phyloP scores from a whole-genome alignment of 1,140 invertebrate genomes.

The Aleiodes sp. region DNA sequence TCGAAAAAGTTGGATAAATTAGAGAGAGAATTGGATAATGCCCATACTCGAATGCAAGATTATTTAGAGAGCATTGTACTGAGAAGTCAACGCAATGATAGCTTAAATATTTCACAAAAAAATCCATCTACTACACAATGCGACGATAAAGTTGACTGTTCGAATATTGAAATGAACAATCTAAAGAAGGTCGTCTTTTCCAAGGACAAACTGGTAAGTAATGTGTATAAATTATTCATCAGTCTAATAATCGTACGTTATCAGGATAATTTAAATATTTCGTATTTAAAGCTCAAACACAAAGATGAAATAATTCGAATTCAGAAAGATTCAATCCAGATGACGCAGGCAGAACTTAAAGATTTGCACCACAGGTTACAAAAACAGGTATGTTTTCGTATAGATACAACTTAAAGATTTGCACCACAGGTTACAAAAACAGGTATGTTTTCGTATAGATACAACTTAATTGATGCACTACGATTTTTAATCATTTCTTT shows the following conservation, averaged over 20 bases:
- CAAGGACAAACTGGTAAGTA: slow-evolving; percentile 60
- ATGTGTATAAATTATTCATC: slow-evolving; percentile 11
- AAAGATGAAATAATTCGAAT: slow-evolving; percentile 60
- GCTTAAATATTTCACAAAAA: no score
- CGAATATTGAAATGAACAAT: slow-evolving; percentile 47
- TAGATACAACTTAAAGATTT: slow-evolving; percentile 55
- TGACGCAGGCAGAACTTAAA: slow-evolving; percentile 56
- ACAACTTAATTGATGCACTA: slow-evolving; percentile 45
- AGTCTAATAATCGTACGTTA: neutral
- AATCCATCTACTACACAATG: neutral
- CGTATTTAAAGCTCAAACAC: slow-evolving; percentile 52
- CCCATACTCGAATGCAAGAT: slow-evolving; percentile 60
- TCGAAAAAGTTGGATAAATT: slow-evolving; percentile 50
- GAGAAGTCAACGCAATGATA: slow-evolving; percentile 35
- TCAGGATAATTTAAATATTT: slow-evolving; percentile 12
- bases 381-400: slow-evolving; percentile 50
- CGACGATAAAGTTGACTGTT: neutral
- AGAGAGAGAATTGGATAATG: slow-evolving; percentile 57
- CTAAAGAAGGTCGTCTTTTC: slow-evolving; percentile 49
- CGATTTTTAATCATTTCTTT: neutral
- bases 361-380: slow-evolving; percentile 56
- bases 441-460: slow-evolving; percentile 49
- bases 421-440: slow-evolving; percentile 55
- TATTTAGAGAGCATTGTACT: slow-evolving; percentile 52
- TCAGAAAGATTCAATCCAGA: slow-evolving; percentile 56